A percentile compares a stretch with the other conserved stretches of the same genome.
phyloP scores from a whole-genome alignment of 2,888 invertebrate species.

The Cheilosia vernalis region DNA sequence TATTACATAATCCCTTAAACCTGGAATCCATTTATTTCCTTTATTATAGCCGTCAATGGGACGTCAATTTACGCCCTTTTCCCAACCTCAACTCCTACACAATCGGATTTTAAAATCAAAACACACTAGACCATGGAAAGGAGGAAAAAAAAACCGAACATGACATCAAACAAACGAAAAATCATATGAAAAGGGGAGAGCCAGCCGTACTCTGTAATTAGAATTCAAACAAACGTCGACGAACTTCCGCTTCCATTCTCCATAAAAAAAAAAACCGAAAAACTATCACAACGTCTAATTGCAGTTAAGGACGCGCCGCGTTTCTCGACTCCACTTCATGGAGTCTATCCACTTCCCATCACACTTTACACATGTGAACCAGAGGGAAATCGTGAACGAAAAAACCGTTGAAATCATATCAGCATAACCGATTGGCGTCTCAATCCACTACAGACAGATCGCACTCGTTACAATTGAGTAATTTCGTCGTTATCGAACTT shows the following conservation, averaged over 20 bases:
- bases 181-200: constrained; percentile 36
- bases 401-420: constrained; percentile 77
- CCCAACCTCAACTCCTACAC: constrained; percentile 52
- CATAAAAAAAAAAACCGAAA: neutral
- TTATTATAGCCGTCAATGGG: constrained; percentile 68
- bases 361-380: constrained; percentile 40
- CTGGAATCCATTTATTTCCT: neutral
- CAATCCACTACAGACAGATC: constrained; percentile 5
- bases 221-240: constrained; percentile 67
- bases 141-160: constrained; percentile 10
- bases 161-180: constrained; percentile 20
- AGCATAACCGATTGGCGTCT: constrained; percentile 73
- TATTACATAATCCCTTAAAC: constrained; percentile 34
- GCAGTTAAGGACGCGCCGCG: constrained; percentile 6
- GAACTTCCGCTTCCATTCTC: constrained; percentile 63
- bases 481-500: constrained; percentile 31
- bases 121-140: constrained; percentile 60
- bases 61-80: constrained; percentile 61
- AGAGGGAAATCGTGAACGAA: constrained; percentile 51
- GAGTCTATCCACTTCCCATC: constrained; percentile 36
- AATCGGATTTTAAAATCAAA: constrained; percentile 72
- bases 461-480: constrained; percentile 60
- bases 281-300: constrained; percentile 38
- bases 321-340: constrained; percentile 50
- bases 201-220: constrained; percentile 56